phyloP scores from a whole-genome alignment of 2,888 invertebrate genomes.

The Sicus ferrugineus region DNA sequence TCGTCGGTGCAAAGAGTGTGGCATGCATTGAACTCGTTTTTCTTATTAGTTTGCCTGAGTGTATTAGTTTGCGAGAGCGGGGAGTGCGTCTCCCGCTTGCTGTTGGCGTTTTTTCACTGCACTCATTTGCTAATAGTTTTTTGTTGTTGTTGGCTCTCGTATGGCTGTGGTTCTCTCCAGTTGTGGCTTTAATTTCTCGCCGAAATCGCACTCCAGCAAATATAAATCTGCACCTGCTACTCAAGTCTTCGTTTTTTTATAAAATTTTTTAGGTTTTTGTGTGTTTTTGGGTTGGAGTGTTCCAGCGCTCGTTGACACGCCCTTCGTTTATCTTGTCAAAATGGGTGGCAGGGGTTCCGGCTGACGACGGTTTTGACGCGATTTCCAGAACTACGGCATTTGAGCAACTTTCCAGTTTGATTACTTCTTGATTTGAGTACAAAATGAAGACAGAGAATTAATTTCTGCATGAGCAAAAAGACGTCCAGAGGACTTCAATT shows the following conservation, averaged over 20 bases:
- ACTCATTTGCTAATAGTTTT: slow-evolving; percentile 32
- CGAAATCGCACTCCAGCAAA: slow-evolving; percentile 6
- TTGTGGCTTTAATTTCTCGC: slow-evolving; percentile 18
- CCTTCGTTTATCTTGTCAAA: too few relatives aligned
- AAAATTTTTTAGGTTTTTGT: too few relatives aligned
- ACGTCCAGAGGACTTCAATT: too few relatives aligned
- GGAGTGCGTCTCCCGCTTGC: slow-evolving; percentile 27
- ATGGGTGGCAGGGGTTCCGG: too few relatives aligned
- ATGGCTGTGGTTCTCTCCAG: slow-evolving; percentile 23
- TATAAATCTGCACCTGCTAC: background rate
- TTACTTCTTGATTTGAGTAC: too few relatives aligned
- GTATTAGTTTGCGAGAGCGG: slow-evolving; percentile 52
- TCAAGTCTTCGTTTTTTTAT: slow-evolving; percentile 21
- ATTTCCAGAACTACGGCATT: too few relatives aligned
- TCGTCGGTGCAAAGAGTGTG: slow-evolving; percentile 39
- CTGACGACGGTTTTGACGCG: too few relatives aligned
- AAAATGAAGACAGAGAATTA: too few relatives aligned
- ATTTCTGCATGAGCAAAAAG: too few relatives aligned
- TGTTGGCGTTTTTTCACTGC: slow-evolving; percentile 34
- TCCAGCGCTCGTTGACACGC: too few relatives aligned
- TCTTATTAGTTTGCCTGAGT: slow-evolving; percentile 52
- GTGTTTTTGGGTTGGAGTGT: too few relatives aligned
- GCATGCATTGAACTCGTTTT: slow-evolving; percentile 43
- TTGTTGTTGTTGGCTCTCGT: background rate
- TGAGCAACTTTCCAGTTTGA: too few relatives aligned